phyloP scores from a whole-genome alignment of 2,113 vertebrate genomes.

The Eurystomus gularis region DNA sequence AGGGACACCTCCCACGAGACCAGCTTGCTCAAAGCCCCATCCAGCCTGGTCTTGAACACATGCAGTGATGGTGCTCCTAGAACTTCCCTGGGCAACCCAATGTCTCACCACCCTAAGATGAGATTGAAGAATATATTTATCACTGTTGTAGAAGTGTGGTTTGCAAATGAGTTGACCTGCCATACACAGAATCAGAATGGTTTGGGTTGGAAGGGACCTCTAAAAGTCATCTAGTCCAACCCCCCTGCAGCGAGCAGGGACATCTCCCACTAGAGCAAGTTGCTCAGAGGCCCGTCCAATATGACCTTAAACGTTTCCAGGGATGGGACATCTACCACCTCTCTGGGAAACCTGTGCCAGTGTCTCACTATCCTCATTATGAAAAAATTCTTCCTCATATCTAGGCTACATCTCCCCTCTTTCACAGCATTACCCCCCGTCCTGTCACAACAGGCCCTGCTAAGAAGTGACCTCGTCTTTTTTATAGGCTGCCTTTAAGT shows the following conservation, averaged over 20 bases:
- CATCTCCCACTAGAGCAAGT: background rate
- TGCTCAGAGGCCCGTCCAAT: background rate
- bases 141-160: background rate
- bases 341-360: background rate
- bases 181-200: background rate
- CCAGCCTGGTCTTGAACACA: too few relatives aligned
- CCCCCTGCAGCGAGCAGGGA: background rate
- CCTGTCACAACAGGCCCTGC: background rate
- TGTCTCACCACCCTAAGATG: background rate
- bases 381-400: background rate
- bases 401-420: background rate
- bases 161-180: background rate
- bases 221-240: background rate
- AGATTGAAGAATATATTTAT: background rate
- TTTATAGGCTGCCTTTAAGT: background rate
- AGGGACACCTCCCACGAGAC: too few relatives aligned
- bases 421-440: background rate
- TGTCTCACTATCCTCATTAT: background rate
- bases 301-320: background rate
- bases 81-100: too few relatives aligned
- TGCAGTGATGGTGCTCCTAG: too few relatives aligned
- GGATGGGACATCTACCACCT: background rate
- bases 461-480: background rate
- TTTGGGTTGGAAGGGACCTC: background rate
- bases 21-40: too few relatives aligned